phyloP scores from a whole-genome alignment of 2,113 vertebrate species.

The Rhabdomys dilectus region DNA sequence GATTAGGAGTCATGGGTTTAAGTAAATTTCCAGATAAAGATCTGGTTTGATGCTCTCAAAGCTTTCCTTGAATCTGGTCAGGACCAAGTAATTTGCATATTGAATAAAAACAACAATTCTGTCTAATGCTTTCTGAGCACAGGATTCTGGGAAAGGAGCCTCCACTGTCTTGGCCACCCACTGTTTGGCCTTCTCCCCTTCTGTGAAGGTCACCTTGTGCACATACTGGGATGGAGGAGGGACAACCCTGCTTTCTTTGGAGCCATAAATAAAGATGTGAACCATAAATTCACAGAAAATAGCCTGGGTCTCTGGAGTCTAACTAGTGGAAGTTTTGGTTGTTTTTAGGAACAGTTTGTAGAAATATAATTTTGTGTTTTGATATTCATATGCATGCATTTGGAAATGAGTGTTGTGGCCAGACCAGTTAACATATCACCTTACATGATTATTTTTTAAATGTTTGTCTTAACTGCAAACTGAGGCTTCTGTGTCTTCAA shows the following conservation, averaged over 20 bases:
- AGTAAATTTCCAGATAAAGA: background rate
- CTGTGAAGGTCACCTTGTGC: background rate
- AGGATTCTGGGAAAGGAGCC: constrained; percentile 26
- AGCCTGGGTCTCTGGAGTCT: rapidly evolving
- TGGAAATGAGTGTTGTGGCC: background rate
- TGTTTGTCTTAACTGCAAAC: background rate
- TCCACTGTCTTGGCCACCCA: background rate
- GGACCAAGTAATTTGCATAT: constrained; percentile 7
- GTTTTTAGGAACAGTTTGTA: background rate
- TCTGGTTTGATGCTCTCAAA: constrained; percentile 55
- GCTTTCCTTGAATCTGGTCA: constrained; percentile 46
- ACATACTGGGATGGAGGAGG: background rate
- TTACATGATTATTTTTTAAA: background rate
- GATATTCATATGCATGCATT: background rate
- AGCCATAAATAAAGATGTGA: background rate
- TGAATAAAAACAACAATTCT: background rate
- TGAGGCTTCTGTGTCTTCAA: background rate
- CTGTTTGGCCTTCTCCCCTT: rapidly evolving
- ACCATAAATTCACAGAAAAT: background rate
- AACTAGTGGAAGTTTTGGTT: background rate
- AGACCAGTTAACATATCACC: background rate
- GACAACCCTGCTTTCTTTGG: background rate
- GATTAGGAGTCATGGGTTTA: background rate
- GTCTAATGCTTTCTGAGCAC: background rate
- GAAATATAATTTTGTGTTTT: background rate